A percentile compares a stretch with the other conserved stretches of the same genome.
Conservation (phyloP, 2,113 vertebrate species). For the Melanostigma gelatinosum region DNA sequence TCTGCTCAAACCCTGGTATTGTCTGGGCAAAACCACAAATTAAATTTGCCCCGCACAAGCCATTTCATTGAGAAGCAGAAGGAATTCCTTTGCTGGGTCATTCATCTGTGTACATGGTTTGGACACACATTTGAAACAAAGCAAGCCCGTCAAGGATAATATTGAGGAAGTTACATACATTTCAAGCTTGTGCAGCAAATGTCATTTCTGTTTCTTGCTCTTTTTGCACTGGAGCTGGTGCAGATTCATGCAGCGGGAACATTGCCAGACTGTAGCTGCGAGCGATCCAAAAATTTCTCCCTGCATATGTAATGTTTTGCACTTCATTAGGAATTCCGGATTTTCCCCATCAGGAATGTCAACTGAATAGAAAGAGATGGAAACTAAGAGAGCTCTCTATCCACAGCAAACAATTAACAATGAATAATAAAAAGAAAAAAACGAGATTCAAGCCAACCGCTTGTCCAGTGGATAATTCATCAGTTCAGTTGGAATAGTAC, state of each 20-base stretch:
- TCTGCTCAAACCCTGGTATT: constrained; percentile 75
- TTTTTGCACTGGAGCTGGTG: constrained; percentile 53
- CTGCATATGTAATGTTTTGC: constrained; percentile 80
- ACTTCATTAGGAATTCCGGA: constrained; percentile 82
- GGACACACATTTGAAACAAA: constrained; percentile 84
- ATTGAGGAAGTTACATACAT: constrained; percentile 85
- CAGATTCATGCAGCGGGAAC: constrained; percentile 62
- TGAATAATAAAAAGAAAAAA: constrained; percentile 70
- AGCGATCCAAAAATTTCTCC: constrained; percentile 71
- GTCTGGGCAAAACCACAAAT: constrained; percentile 83
- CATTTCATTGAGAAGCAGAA: constrained; percentile 80
- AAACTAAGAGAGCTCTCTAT: constrained; percentile 76
- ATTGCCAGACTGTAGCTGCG: constrained; percentile 60
- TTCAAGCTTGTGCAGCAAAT: constrained; percentile 71
- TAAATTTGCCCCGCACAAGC: constrained; percentile 83
- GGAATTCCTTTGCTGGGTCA: constrained; percentile 83
- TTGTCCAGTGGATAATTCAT: constrained; percentile 53
- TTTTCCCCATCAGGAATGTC: constrained; percentile 80
- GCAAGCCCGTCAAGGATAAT: constrained; percentile 84
- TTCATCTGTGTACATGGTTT: constrained; percentile 84
- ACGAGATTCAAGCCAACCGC: constrained; percentile 43
- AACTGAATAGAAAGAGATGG: constrained; percentile 69
- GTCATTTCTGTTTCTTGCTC: constrained; percentile 71
- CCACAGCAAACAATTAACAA: constrained; percentile 79
- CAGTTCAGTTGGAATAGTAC: constrained; percentile 35